Evolutionary conservation across 2,888 invertebrate genomes (phyloP).

Genomic region (Synanthedon tipuliformis): DNA sequence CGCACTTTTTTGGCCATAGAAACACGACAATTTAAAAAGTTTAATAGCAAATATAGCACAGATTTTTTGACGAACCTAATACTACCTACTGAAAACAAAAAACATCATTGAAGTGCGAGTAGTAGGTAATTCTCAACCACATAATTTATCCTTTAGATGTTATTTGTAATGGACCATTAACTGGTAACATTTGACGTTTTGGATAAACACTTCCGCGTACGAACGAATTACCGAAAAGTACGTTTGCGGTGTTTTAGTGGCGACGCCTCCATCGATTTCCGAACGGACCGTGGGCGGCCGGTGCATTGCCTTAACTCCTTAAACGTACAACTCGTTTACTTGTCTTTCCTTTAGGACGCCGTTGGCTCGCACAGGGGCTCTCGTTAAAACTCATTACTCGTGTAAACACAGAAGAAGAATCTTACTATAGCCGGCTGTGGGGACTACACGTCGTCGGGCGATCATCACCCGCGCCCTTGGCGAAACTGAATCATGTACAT

Average conservation of each 20-base stretch:
- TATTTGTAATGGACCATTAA: neutral
- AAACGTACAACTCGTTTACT: conserved; percentile 57
- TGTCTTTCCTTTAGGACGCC: conserved; percentile 56
- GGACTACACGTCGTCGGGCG: neutral
- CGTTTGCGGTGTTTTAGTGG: conserved; percentile 47
- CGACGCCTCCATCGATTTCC: conserved; percentile 49
- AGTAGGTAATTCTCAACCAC: no score
- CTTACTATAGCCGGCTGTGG: neutral
- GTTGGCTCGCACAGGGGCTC: conserved; percentile 42
- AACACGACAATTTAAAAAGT: no score
- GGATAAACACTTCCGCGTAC: conserved; percentile 47
- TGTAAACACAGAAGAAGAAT: conserved; percentile 24
- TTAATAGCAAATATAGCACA: no score
- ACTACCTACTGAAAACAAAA: no score
- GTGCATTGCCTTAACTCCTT: conserved; percentile 54
- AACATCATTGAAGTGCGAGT: no score
- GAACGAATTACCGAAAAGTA: conserved; percentile 49
- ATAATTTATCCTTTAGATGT: neutral
- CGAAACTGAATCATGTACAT: conserved; percentile 27
- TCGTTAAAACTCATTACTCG: conserved; percentile 34
- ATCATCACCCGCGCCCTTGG: conserved; percentile 23
- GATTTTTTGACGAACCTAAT: no score
- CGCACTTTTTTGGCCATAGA: no score
- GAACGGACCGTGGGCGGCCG: conserved; percentile 56
- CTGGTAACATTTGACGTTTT: neutral